phyloP scores from a whole-genome alignment of 2,797 vertebrate species.

The Picus viridis region DNA sequence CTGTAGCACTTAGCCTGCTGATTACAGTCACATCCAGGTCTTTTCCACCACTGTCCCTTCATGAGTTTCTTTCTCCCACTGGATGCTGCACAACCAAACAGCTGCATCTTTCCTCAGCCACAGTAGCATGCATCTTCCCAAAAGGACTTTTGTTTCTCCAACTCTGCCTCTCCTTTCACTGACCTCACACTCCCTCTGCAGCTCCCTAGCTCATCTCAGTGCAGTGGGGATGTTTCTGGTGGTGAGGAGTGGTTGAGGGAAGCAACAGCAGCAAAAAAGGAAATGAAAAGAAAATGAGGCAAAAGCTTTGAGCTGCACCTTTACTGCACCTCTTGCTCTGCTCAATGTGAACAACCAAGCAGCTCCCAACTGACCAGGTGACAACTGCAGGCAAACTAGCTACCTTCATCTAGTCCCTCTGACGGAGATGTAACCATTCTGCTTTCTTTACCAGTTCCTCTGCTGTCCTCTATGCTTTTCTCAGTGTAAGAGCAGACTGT shows the following conservation, averaged over 20 bases:
- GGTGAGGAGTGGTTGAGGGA: neutral
- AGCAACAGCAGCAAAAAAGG: rapidly evolving
- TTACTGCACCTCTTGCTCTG: neutral
- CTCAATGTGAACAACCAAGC: neutral
- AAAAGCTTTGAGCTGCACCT: neutral
- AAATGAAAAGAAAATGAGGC: neutral
- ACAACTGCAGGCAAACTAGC: neutral
- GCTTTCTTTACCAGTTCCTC: neutral
- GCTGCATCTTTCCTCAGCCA: neutral
- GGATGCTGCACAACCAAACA: neutral
- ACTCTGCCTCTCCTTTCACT: neutral
- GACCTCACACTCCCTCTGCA: too few relatives aligned
- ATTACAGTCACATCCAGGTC: neutral
- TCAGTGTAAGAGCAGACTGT: neutral
- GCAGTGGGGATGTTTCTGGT: neutral
- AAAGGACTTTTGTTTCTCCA: neutral
- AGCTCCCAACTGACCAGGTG: neutral
- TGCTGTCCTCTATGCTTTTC: neutral
- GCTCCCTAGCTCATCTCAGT: neutral
- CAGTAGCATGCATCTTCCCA: neutral
- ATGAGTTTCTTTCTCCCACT: neutral
- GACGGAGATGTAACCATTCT: neutral
- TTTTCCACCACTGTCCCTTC: neutral
- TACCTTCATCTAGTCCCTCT: neutral
- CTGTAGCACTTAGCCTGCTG: neutral